Conservation (phyloP, 2,888 invertebrate genomes). For the Empis livida region DNA sequence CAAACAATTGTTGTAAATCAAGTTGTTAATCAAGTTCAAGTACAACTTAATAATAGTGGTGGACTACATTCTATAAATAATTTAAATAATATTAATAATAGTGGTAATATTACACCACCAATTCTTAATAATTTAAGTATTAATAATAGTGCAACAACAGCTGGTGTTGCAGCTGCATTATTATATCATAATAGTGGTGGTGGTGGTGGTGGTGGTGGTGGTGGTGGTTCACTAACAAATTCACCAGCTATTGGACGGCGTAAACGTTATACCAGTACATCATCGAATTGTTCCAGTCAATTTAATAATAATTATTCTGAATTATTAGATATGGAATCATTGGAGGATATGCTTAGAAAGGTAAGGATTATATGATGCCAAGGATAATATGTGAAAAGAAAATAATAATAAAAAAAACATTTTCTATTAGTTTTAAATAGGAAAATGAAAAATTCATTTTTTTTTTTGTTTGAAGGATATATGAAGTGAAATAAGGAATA, state of each 20-base stretch:
- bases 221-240: constrained; percentile 30
- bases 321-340: constrained; percentile 57
- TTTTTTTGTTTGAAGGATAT: too few species aligned
- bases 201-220: constrained; percentile 16
- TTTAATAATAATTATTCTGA: constrained; percentile 47
- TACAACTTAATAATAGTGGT: background rate
- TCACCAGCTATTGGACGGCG: constrained; percentile 47
- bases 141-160: constrained; percentile 7
- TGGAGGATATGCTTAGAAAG: constrained; percentile 69
- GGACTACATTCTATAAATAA: constrained; percentile 4
- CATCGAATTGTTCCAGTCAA: constrained; percentile 46
- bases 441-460: too few species aligned
- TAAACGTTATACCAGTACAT: constrained; percentile 45
- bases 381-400: too few species aligned
- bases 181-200: background rate
- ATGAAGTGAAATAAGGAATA: too few species aligned
- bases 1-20: background rate
- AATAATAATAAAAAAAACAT: too few species aligned
- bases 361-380: constrained; percentile 34
- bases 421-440: too few species aligned
- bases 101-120: constrained; percentile 1
- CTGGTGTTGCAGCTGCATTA: background rate
- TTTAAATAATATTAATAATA: constrained; percentile 9
- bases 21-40: background rate
- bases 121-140: constrained; percentile 8